phyloP scores from a whole-genome alignment of 2,113 vertebrate genomes.

The Salvelinus fontinalis region DNA sequence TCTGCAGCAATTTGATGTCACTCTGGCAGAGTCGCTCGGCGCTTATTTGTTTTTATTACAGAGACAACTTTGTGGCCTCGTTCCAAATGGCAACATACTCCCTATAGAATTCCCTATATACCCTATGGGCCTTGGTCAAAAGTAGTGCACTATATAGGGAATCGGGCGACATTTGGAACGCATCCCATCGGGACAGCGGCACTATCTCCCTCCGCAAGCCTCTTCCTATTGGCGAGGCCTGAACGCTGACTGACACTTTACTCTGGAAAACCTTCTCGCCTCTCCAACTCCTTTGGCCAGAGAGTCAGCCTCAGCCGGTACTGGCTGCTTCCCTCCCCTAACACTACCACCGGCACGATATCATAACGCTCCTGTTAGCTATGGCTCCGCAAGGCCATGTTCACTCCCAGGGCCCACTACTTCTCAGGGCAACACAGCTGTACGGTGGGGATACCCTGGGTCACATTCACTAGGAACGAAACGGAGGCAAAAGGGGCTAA shows the following conservation, averaged over 20 bases:
- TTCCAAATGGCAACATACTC: too few species aligned
- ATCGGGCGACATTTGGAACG: background rate
- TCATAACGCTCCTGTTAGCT: conserved; percentile 29
- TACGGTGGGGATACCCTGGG: conserved; percentile 49
- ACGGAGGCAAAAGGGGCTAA: too few species aligned
- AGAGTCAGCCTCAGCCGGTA: too few species aligned
- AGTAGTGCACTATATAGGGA: too few species aligned
- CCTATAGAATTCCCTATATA: too few species aligned
- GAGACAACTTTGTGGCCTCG: background rate
- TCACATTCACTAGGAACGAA: conserved; percentile 10
- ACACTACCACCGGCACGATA: conserved; percentile 9
- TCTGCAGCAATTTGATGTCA: conserved; percentile 44
- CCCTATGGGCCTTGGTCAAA: too few species aligned
- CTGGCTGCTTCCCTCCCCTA: too few species aligned
- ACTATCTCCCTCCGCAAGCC: conserved; percentile 21
- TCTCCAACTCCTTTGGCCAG: background rate
- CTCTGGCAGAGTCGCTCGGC: conserved; percentile 48
- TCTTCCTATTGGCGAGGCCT: conserved; percentile 51
- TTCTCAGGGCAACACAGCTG: conserved; percentile 24
- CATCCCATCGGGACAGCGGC: conserved; percentile 22
- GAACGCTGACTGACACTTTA: conserved; percentile 32
- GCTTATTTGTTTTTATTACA: conserved; percentile 67
- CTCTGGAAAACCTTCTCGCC: conserved; percentile 11
- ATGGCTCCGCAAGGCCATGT: background rate
- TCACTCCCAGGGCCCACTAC: background rate